These are phyloP conservation scores for Kuschelorhynchus macadamiae DNA, from an alignment of 2,888 invertebrate genomes.

Conservation along the genomic window DNA sequence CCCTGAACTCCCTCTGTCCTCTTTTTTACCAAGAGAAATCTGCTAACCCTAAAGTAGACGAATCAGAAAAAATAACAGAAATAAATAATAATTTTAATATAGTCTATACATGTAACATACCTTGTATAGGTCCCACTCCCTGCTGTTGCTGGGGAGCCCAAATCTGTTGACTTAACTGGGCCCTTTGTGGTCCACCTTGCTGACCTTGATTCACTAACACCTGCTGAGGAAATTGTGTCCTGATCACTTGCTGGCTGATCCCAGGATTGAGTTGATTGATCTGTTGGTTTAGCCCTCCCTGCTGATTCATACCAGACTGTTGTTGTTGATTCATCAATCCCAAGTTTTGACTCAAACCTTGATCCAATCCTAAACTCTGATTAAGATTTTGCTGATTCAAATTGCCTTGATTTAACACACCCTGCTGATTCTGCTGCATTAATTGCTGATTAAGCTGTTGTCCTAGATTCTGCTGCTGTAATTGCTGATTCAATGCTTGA, in stretches of 20 bases:
- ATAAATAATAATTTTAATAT: neutral
- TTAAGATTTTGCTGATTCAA: constrained; percentile 48
- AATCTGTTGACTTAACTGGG: constrained; percentile 59
- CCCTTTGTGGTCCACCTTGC: constrained; percentile 52
- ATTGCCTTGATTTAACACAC: constrained; percentile 17
- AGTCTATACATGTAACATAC: constrained; percentile 15
- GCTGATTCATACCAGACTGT: constrained; percentile 43
- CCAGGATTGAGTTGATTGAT: constrained; percentile 42
- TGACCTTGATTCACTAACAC: constrained; percentile 57
- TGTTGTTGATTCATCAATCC: constrained; percentile 38
- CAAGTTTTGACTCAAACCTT: constrained; percentile 35
- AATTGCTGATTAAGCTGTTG: constrained; percentile 59
- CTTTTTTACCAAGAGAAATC: too few relatives aligned
- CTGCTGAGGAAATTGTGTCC: constrained; percentile 53
- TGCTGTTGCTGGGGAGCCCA: constrained; percentile 59
- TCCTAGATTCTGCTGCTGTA: constrained; percentile 56
- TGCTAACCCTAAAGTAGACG: neutral
- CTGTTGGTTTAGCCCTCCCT: constrained; percentile 8
- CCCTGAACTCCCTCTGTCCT: too few relatives aligned
- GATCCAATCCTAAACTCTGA: constrained; percentile 46
- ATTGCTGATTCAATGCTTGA: constrained; percentile 56
- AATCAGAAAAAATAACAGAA: neutral
- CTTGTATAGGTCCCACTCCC: constrained; percentile 43
- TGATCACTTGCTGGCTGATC: constrained; percentile 45
- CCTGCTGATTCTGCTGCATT: constrained; percentile 55